Evolutionary conservation across 2,113 vertebrate genomes (phyloP), one percentile per base, ranked within the genome.

Genomic region (Calyptommatus sinebrachiatus): DNA sequence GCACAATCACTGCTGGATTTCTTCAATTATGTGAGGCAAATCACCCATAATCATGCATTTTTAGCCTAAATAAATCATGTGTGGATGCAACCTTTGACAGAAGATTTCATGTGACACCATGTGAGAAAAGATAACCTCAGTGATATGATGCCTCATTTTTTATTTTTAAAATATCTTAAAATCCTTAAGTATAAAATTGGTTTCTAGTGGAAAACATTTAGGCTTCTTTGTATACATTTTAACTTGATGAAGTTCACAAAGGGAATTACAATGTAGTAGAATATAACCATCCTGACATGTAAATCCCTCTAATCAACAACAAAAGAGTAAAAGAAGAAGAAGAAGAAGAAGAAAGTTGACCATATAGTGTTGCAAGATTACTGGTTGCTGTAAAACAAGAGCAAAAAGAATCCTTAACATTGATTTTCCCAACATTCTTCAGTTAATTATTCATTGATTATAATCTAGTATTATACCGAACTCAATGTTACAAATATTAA

Each of bases 381-480:
- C 73, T 78, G 69, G 31, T 66, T 48, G 66, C 45, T 45, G 35
- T 72, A 60, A 66, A 83, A 48, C 50, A 78, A 68, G 71, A 63
- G 18, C 50, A 35, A 61, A 50, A 57, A 74, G 57, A 75, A 81
- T 81, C 79, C 79, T 69, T 46, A 22, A 46, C 41, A 68, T 62
- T 60, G 50, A 73, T 83, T 67, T 82, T 62, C 53, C 53, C 45
- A 78, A 35, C 61, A 53, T 69, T 83, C n/a, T 50, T 50, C 50
- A 9, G 65, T 24, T 62, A 78, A 71, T 83, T 69, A 69, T 68
- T 78, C 50, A 46, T 29, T 31, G 50, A 68, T 83, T 83, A 62
- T 73, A 31, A 74, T 62, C 63, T 74, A 61, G 24, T 69, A 46
- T 61, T 70, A 69, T 26, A 62, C 57, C 69, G 53, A 73, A 68